phyloP scores from a whole-genome alignment of 2,113 vertebrate species.

The Syngnathus typhle region DNA sequence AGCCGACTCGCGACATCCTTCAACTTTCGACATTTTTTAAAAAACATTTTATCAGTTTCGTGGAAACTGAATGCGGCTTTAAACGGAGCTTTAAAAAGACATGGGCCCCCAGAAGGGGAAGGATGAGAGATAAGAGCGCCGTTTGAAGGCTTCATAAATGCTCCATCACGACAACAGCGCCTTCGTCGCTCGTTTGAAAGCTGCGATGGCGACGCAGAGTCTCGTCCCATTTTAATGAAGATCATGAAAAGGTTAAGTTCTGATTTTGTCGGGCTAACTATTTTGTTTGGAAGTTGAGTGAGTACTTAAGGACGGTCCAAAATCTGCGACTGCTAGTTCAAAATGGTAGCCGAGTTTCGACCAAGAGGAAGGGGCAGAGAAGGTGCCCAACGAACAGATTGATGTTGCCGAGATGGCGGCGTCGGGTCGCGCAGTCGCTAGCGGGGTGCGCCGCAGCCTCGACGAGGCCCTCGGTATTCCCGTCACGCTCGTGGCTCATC shows the following conservation, averaged over 20 bases:
- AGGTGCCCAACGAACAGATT: no score
- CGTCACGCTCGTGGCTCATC: constrained; percentile 56
- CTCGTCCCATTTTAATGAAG: not conserved
- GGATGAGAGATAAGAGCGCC: constrained; percentile 15
- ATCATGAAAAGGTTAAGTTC: not conserved
- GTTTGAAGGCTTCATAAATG: constrained; percentile 18
- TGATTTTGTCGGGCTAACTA: not conserved
- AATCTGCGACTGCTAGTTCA: no score
- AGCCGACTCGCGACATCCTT: not conserved
- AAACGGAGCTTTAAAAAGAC: not conserved
- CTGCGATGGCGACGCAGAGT: not conserved
- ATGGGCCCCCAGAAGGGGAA: constrained; percentile 9
- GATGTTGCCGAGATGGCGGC: constrained; percentile 24
- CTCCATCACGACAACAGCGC: constrained; percentile 19
- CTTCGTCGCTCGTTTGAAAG: not conserved
- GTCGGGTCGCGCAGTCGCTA: not conserved
- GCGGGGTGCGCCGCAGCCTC: constrained; percentile 38
- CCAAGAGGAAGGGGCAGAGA: no score
- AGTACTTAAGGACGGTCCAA: not conserved
- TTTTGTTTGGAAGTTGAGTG: not conserved
- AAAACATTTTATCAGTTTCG: no score
- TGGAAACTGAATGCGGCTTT: not conserved
- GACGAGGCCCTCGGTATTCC: constrained; percentile 57
- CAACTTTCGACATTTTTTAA: not conserved
- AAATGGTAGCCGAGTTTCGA: no score